Evolutionary conservation across 2,797 vertebrate genomes (phyloP).

Genomic region (Danio aesculapii): DNA sequence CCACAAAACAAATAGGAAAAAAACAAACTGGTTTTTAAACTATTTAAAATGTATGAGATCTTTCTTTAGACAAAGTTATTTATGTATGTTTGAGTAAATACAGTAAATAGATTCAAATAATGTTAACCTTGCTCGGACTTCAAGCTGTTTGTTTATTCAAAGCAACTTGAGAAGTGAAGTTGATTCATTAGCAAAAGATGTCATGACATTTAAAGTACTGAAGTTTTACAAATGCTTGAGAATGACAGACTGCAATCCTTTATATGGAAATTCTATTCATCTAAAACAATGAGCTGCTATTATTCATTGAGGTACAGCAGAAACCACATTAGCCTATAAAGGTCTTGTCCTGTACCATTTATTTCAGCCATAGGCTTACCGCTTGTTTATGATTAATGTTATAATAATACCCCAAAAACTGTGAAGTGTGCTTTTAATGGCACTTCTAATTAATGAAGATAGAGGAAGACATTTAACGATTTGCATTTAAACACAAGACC

Average conservation of each 20-base stretch:
- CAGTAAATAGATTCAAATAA: neutral
- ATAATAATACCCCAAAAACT: slow-evolving; percentile 29
- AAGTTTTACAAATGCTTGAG: neutral
- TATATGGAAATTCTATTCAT: neutral
- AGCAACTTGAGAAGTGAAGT: neutral
- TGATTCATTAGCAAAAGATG: neutral
- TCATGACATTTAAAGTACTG: neutral
- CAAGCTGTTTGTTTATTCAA: neutral
- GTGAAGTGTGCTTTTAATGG: slow-evolving; percentile 47
- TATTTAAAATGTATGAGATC: neutral
- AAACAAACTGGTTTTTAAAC: neutral
- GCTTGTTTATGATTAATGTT: slow-evolving; percentile 50
- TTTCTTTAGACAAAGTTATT: neutral
- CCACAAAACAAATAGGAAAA: neutral
- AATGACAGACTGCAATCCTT: neutral
- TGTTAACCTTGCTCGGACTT: neutral
- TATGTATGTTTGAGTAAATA: neutral
- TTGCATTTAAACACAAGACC: slow-evolving; percentile 48
- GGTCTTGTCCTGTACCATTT: neutral
- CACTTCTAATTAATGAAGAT: slow-evolving; percentile 57
- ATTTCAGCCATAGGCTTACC: neutral
- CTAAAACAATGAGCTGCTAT: neutral
- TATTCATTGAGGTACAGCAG: neutral
- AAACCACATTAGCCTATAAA: neutral
- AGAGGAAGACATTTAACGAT: slow-evolving; percentile 44